A percentile compares a stretch with the other conserved stretches of the same genome.
Evolutionary conservation across 2,888 invertebrate genomes (phyloP).

Genomic region (Acanthococcus lagerstroemiae): DNA sequence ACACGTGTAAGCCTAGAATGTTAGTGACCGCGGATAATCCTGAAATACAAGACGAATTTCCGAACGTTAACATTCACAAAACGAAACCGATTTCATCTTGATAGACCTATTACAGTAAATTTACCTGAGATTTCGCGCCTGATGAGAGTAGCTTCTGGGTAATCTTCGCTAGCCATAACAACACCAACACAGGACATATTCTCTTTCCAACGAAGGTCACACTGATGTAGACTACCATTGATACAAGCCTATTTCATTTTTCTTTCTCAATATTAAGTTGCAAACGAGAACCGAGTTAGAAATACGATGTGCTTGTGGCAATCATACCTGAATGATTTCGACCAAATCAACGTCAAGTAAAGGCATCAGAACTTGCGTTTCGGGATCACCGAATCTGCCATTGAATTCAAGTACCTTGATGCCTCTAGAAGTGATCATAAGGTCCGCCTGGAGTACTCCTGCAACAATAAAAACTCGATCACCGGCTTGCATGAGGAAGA

Average conservation of each 20-base stretch:
- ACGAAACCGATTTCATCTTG: too few relatives aligned
- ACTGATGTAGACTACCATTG: constrained; percentile 51
- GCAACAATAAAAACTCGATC: too few relatives aligned
- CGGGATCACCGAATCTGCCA: constrained; percentile 96
- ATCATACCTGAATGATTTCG: constrained; percentile 57
- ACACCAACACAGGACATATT: constrained; percentile 69
- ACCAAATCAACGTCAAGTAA: constrained; percentile 74
- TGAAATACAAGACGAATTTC: too few relatives aligned
- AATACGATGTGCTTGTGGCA: too few relatives aligned
- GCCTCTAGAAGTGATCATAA: constrained; percentile 87
- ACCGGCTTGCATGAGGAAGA: too few relatives aligned
- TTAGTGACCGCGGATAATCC: constrained; percentile 50
- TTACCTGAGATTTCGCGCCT: background rate
- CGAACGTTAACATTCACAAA: too few relatives aligned
- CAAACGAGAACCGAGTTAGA: too few relatives aligned
- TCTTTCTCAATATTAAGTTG: too few relatives aligned
- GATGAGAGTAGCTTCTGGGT: constrained; percentile 55
- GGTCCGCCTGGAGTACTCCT: constrained; percentile 90
- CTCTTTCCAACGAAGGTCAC: constrained; percentile 57
- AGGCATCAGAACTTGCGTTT: constrained; percentile 90
- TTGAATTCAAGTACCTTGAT: constrained; percentile 93
- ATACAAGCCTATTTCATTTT: constrained; percentile 63
- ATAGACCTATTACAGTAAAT: background rate
- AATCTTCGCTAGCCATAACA: constrained; percentile 85
- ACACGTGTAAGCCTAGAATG: constrained; percentile 52